These are phyloP conservation scores for Rhinella marina DNA, from an alignment of 2,797 vertebrate genomes.

Conservation along the genomic window DNA sequence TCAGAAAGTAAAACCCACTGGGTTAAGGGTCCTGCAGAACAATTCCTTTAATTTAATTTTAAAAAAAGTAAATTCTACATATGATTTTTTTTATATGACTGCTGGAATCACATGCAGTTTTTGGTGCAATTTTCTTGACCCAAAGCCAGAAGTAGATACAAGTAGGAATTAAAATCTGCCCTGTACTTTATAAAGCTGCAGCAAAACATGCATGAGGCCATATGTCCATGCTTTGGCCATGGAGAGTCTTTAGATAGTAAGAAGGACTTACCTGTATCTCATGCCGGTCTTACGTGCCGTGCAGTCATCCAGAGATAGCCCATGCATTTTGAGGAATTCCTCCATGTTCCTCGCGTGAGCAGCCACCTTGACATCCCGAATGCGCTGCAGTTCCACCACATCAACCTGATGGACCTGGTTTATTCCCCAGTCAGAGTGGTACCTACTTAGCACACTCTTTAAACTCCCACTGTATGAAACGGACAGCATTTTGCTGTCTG, in stretches of 20 bases:
- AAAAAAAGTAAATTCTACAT: too few relatives aligned
- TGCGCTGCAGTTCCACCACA: slow-evolving; percentile 87
- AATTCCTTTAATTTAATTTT: too few relatives aligned
- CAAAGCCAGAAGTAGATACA: too few relatives aligned
- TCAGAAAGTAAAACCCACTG: too few relatives aligned
- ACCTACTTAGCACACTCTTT: slow-evolving; percentile 91
- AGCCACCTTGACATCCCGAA: slow-evolving; percentile 88
- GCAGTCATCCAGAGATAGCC: slow-evolving; percentile 89
- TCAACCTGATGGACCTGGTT: slow-evolving; percentile 83
- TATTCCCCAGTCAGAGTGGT: slow-evolving; percentile 92
- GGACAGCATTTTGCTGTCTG: slow-evolving; percentile 90
- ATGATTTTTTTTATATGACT: too few relatives aligned
- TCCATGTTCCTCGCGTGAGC: slow-evolving; percentile 94
- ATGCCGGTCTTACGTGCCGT: slow-evolving; percentile 92
- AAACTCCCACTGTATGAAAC: slow-evolving; percentile 98
- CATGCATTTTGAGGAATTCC: slow-evolving; percentile 95
- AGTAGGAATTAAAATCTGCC: too few relatives aligned
- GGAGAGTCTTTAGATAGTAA: not conserved
- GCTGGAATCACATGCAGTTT: too few relatives aligned
- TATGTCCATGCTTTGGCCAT: not conserved
- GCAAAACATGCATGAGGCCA: too few relatives aligned
- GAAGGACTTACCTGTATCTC: slow-evolving; percentile 94
- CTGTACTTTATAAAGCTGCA: not conserved
- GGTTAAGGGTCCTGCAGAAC: too few relatives aligned
- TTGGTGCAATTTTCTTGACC: too few relatives aligned